Evolutionary conservation across 2,888 invertebrate species (phyloP).

Genomic region (Drosophila hamatofila): DNA sequence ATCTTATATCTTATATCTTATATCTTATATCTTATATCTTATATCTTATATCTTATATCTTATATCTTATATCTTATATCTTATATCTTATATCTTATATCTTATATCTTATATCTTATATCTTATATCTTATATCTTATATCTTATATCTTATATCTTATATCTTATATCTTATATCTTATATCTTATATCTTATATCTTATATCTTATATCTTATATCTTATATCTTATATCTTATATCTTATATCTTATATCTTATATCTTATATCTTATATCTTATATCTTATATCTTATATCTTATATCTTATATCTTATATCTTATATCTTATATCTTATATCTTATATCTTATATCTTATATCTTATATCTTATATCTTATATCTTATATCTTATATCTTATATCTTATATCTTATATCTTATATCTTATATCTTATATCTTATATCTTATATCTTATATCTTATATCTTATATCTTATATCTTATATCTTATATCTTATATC

Average conservation of each 20-base stretch:
- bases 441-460: conserved; percentile 9
- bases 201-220: conserved; percentile 10
- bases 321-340: conserved; percentile 7
- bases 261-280: conserved; percentile 10
- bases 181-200: conserved; percentile 5
- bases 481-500: conserved; percentile 8
- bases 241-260: conserved; percentile 10
- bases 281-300: conserved; percentile 6
- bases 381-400: conserved; percentile 7
- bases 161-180: conserved; percentile 4
- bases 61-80: conserved; percentile 9
- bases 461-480: conserved; percentile 8
- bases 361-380: conserved; percentile 7
- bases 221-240: conserved; percentile 10
- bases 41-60: conserved; percentile 9
- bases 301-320: conserved; percentile 11
- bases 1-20: conserved; percentile 8
- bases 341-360: conserved; percentile 8
- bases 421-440: conserved; percentile 10
- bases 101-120: conserved; percentile 9
- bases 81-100: conserved; percentile 6
- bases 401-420: conserved; percentile 2
- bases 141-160: conserved; percentile 7
- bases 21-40: conserved; percentile 8
- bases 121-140: conserved; percentile 8